These are phyloP conservation scores for Hydropotes inermis DNA, from an alignment of 2,113 vertebrate genomes.

Conservation along the genomic window DNA sequence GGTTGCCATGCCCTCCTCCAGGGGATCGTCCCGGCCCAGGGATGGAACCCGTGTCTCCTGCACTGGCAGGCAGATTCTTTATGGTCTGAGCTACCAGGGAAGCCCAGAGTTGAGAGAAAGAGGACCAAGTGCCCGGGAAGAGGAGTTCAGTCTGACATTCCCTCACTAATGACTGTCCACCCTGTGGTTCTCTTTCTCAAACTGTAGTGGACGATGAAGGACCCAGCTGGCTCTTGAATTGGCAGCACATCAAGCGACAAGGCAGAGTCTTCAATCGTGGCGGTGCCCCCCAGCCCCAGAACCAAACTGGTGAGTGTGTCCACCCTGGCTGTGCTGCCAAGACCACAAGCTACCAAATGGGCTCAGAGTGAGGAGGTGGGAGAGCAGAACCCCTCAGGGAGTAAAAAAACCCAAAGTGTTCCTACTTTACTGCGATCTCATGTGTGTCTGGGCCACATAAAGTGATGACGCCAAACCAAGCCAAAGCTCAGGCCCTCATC, in stretches of 20 bases:
- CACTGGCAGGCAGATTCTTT: neutral
- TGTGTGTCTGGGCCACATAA: neutral
- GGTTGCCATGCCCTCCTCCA: neutral
- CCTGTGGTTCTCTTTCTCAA: neutral
- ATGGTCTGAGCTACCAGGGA: neutral
- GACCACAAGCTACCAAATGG: neutral
- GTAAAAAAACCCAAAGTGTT: neutral
- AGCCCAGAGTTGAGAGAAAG: neutral
- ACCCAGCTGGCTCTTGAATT: neutral
- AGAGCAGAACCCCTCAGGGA: neutral
- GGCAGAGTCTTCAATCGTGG: neutral
- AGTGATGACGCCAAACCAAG: neutral
- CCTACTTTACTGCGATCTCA: neutral
- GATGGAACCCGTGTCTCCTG: neutral
- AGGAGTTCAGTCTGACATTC: neutral
- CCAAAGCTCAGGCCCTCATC: neutral
- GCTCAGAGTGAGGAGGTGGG: neutral
- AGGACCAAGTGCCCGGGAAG: too few relatives aligned
- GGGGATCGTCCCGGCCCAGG: neutral
- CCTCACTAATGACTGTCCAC: neutral
- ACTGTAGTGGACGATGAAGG: neutral
- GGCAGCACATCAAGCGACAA: neutral
- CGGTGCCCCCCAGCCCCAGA: too few relatives aligned
- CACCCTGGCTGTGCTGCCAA: neutral
- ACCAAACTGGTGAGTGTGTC: neutral